Evolutionary conservation across 2,113 vertebrate genomes (phyloP), one percentile per base, ranked within the genome.

Genomic region (Ochotona curzoniae): DNA sequence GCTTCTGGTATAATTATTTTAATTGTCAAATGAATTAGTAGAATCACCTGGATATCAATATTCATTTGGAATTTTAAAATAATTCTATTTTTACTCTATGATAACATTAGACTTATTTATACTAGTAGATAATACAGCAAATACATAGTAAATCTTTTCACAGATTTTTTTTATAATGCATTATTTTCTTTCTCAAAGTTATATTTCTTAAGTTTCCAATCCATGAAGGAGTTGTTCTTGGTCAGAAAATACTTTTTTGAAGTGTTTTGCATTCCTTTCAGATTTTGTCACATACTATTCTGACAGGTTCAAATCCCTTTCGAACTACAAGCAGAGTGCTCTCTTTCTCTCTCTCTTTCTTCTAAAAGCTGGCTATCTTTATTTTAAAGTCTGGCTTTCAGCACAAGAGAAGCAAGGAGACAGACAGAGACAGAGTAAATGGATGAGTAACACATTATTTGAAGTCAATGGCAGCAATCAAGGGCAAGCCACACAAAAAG

Each of bases 231-330:
- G 20, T n/a, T 54, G 8, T 57, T 73, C n/a, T 47, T 80, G 25
- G 32, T 66, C 47, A 80, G 66, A 80, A 89, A 80, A 71, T 8
- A 89, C 54, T 35, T 60, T 86, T 66, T 75, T 60, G 14, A 78
- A 61, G n/a, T 78, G 10, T 70, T 78, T 93, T 63, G 11, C 38
- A 64, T 79, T 70, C 5, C 20, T 82, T 82, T 75, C 35, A 69
- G 32, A 57, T 44, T 74, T 90, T 2, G 11, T 71, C n/a, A 32
- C 81, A 67, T 28, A 87, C 2, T 14, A 49, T 87, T 90, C 49
- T 87, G 88, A 57, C 35, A 82, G 25, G 14, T 57, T 90, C 49
- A 90, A 74, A 91, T 67, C 4, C 5, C 14, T 66, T 93, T 90
- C 25, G 5, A 90, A 47, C 47, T 90, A 32, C 8, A 81, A 74